Evolutionary conservation across 2,797 vertebrate genomes (phyloP).

Genomic region (Muscicapa striata): DNA sequence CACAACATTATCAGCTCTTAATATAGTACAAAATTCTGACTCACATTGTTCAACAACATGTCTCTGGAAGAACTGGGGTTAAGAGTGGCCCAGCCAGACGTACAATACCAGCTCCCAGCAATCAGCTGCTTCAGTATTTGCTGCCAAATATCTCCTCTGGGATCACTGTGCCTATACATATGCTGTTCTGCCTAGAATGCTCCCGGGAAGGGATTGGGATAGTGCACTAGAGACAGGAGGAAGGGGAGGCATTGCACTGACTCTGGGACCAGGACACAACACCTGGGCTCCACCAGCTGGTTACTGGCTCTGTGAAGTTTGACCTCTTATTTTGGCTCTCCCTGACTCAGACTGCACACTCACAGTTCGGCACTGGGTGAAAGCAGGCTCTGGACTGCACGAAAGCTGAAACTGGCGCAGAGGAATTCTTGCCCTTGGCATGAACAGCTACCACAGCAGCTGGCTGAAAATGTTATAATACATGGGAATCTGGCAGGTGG

Average conservation of each 20-base stretch:
- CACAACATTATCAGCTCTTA: neutral
- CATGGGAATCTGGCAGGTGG: conserved; percentile 61
- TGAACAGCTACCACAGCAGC: conserved; percentile 42
- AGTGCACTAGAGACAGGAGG: neutral
- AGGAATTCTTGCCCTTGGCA: conserved; percentile 59
- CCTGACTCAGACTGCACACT: neutral
- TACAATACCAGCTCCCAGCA: neutral
- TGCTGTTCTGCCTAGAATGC: neutral
- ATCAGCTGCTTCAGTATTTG: neutral
- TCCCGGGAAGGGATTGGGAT: neutral
- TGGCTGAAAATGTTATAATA: conserved; percentile 27
- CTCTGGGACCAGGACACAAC: neutral
- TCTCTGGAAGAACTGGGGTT: neutral
- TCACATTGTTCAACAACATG: fast-evolving
- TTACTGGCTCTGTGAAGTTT: neutral
- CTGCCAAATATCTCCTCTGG: neutral
- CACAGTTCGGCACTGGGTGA: neutral
- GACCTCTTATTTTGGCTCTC: neutral
- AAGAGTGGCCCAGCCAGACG: neutral
- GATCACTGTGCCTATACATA: neutral
- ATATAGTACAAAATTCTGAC: neutral
- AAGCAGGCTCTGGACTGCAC: neutral
- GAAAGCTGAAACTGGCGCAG: conserved; percentile 3
- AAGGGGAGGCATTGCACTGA: neutral
- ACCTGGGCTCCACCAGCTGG: conserved; percentile 42